Conservation (phyloP, 1,140 invertebrate species). For the Cherax quadricarinatus region DNA sequence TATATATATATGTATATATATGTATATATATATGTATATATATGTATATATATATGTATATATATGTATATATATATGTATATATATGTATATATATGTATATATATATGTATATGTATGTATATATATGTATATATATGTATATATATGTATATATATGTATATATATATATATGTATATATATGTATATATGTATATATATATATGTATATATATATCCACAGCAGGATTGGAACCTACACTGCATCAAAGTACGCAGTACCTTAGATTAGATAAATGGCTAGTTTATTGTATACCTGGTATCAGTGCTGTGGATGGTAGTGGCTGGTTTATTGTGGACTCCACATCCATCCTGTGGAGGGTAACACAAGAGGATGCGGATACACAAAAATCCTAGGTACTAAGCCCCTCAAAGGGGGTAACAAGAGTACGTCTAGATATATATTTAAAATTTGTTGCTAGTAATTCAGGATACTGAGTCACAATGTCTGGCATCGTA, state of each 20-base stretch:
- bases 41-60: conserved; percentile 27
- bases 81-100: conserved; percentile 33
- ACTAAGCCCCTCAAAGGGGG: background rate
- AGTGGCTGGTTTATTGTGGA: too few relatives aligned
- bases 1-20: conserved; percentile 33
- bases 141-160: conserved; percentile 23
- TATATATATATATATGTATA: conserved; percentile 14
- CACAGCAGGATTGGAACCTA: background rate
- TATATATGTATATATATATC: conserved; percentile 30
- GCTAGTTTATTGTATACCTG: background rate
- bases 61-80: conserved; percentile 24
- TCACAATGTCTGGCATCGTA: background rate
- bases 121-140: conserved; percentile 20
- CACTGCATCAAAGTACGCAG: background rate
- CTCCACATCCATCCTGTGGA: too few relatives aligned
- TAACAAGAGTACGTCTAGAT: too few relatives aligned
- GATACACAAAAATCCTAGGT: background rate
- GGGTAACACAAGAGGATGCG: too few relatives aligned
- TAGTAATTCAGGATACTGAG: background rate
- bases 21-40: conserved; percentile 24
- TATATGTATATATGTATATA: conserved; percentile 21
- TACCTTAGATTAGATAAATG: background rate
- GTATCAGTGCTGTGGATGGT: too few relatives aligned
- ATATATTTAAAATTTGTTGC: background rate
- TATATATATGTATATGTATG: conserved; percentile 30